Base-by-base conservation (phyloP, 2,888 invertebrate genomes). In the Lasioglossum oenotherae region DNA sequence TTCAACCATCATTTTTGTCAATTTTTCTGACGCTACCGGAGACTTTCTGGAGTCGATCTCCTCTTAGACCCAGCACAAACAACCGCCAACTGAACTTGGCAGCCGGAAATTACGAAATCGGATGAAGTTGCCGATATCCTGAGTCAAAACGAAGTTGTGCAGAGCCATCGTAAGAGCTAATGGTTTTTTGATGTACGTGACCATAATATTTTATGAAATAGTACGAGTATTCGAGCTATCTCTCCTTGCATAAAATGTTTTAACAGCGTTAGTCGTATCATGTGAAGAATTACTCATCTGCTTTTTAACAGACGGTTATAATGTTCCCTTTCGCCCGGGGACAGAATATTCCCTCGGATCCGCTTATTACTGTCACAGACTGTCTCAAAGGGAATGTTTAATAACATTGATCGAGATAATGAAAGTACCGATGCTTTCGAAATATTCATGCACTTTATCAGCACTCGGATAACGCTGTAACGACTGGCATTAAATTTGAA, bases 401-500 rank as follows among this genome's bases (percentile, higher is more conserved):
- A 60, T 60, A 60, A 27, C 12, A 27, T 60, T 27, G 60, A n/a
- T 60, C 27, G 75, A 35, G 27, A 44, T 72, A 67, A 67, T 69
- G 41, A 35, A 31, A 23, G 31, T 2, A 19, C 46, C 53, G 60
- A 16, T 44, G 19, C 12, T 8, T 6, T 44, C 41, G 27, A 31
- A 82, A 19, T 12, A 16, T 19, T 14, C 16, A n/a, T 8, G 67
- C 38, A 23, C 49, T 49, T 49, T 49, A 23, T 49, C 49, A 8
- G 49, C 31, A 19, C 44, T 53, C 74, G 35, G 60, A 60, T 60
- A 74, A 67, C 75, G 67, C 35, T 75, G 23, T 49, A 49, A 49
- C 49, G 49, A 49, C 60, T n/a, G 53, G 44, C 80, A 35, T 77
- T 81, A n/a, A 46, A 49, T 60, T 71, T 44, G 41, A 57, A 73